Percentiles rank a stretch among this genome's conserved stretches.
phyloP scores from a whole-genome alignment of 2,113 vertebrate species.

The Crotophaga sulcirostris region DNA sequence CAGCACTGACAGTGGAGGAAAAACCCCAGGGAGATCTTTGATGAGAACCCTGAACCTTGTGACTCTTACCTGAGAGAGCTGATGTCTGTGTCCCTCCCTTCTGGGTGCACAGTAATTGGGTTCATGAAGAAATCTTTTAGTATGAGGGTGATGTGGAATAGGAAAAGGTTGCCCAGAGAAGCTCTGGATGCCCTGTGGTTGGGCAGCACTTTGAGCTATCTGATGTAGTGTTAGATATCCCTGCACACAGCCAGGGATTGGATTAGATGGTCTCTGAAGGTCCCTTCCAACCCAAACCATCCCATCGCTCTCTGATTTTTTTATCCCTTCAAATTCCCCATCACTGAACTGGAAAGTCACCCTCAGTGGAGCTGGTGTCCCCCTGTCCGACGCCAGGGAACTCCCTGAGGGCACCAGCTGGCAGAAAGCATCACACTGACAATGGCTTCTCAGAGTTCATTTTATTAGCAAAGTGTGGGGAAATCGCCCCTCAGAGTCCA shows the following conservation, averaged over 20 bases:
- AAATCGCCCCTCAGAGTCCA: background rate
- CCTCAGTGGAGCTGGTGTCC: accelerated
- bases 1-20: too few relatives aligned
- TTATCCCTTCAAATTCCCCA: background rate
- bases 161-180: background rate
- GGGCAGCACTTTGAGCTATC: background rate
- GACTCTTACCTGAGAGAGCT: accelerated
- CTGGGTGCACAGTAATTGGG: too few relatives aligned
- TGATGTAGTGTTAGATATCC: background rate
- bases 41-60: background rate
- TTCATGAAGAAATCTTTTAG: accelerated
- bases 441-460: background rate
- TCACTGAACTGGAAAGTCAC: accelerated
- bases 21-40: accelerated
- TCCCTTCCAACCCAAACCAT: background rate
- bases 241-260: background rate
- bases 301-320: accelerated
- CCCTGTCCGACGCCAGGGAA: accelerated
- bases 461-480: conserved; percentile 1
- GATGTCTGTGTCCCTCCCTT: too few relatives aligned
- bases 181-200: background rate
- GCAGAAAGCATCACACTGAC: background rate
- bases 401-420: background rate
- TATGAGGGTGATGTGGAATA: background rate
- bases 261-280: background rate